These are phyloP conservation scores for Notamacropus eugenii DNA, from an alignment of 2,797 vertebrate species.

Conservation along the genomic window DNA sequence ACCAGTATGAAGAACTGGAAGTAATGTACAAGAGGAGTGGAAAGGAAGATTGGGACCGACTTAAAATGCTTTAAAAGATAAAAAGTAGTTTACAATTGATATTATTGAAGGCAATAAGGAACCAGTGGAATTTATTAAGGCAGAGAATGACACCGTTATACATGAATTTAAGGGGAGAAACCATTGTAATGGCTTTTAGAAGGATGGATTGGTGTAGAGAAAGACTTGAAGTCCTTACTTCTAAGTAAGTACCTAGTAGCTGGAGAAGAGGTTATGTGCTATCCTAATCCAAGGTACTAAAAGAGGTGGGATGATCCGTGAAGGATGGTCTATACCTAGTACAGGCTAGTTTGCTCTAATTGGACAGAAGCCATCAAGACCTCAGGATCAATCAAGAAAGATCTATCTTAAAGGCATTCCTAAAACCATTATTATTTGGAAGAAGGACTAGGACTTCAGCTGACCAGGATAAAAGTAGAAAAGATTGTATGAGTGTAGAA, in stretches of 20 bases:
- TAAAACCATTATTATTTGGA: constrained; percentile 13
- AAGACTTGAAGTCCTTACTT: neutral
- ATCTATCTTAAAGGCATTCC: constrained; percentile 16
- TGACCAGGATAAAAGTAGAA: constrained; percentile 39
- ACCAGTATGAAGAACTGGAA: neutral
- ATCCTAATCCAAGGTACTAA: neutral
- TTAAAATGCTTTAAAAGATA: neutral
- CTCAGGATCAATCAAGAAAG: constrained; percentile 25
- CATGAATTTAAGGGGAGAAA: neutral
- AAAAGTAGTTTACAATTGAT: neutral
- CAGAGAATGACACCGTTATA: neutral
- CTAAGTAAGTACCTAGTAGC: neutral
- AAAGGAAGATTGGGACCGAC: neutral
- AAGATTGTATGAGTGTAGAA: neutral
- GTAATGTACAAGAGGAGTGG: neutral
- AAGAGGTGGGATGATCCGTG: neutral
- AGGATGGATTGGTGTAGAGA: neutral
- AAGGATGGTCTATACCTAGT: neutral
- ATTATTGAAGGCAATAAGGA: neutral
- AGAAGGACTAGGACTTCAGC: constrained; percentile 35
- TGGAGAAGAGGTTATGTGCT: neutral
- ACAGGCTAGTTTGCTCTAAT: constrained; percentile 8
- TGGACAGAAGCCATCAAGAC: neutral
- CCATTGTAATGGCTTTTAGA: neutral
- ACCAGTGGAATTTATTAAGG: neutral